Percentiles rank a stretch among this genome's conserved stretches.
Evolutionary conservation across 1,140 invertebrate genomes (phyloP).

Genomic region (Coptotermes formosanus): DNA sequence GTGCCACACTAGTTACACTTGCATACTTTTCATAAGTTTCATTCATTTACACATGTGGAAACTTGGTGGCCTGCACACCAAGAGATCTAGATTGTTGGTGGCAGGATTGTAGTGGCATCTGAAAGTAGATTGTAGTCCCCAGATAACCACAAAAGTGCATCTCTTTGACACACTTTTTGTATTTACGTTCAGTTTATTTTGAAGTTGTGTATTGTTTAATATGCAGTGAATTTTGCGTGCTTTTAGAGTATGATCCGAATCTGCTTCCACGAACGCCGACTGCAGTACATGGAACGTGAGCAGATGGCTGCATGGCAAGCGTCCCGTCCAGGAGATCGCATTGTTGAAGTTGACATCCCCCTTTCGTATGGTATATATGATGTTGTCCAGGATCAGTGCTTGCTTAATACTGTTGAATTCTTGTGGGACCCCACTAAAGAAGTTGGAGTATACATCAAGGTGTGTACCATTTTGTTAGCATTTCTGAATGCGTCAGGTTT

Average conservation of each 20-base stretch:
- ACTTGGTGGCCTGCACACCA: no score
- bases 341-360: constrained; percentile 91
- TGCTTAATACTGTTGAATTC: constrained; percentile 84
- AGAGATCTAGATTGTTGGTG: no score
- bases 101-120: no score
- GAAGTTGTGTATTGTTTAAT: no score
- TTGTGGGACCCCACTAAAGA: constrained; percentile 96
- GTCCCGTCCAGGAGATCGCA: constrained; percentile 82
- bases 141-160: no score
- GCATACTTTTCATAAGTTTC: no score
- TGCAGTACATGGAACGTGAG: constrained; percentile 93
- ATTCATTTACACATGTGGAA: no score
- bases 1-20: no score
- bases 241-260: constrained; percentile 84
- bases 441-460: constrained; percentile 89
- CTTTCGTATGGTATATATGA: constrained; percentile 89
- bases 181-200: background rate
- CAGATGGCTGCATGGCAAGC: constrained; percentile 89
- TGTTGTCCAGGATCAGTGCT: constrained; percentile 68
- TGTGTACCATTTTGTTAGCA: constrained; percentile 45
- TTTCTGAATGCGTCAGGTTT: no score
- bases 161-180: background rate
- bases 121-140: no score
- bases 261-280: constrained; percentile 92
- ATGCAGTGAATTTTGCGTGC: constrained; percentile 33